phyloP scores from a whole-genome alignment of 2,888 invertebrate species.

The Eristalinus sepulchralis region DNA sequence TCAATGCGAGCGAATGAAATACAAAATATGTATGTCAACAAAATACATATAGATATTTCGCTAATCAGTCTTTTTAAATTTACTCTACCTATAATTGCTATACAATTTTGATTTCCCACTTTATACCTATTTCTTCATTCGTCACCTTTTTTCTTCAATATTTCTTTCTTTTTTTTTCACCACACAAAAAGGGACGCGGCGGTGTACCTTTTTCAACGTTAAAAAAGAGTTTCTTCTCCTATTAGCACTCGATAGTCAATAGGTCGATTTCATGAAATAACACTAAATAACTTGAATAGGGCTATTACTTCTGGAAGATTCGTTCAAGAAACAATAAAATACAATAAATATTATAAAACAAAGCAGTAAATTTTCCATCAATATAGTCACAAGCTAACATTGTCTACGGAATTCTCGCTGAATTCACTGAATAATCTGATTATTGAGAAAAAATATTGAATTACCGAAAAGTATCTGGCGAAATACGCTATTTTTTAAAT shows the following conservation, averaged over 20 bases:
- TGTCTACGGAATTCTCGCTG: constrained; percentile 4
- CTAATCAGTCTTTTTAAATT: background rate
- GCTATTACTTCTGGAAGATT: constrained; percentile 40
- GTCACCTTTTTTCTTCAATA: constrained; percentile 44
- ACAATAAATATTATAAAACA: constrained; percentile 12
- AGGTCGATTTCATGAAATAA: background rate
- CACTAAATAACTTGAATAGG: constrained; percentile 25
- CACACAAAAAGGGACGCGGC: constrained; percentile 70
- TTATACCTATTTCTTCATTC: constrained; percentile 29
- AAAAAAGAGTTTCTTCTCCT: constrained; percentile 16
- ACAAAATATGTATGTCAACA: background rate
- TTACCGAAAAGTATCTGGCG: constrained; percentile 37
- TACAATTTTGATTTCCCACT: constrained; percentile 40
- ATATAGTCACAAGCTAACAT: constrained; percentile 25
- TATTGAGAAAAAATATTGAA: constrained; percentile 19
- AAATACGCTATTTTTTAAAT: constrained; percentile 41
- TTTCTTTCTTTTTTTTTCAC: constrained; percentile 58
- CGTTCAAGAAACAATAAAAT: constrained; percentile 40
- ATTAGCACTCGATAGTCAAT: constrained; percentile 17
- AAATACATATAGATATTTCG: background rate
- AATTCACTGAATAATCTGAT: constrained; percentile 22
- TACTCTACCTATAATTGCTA: constrained; percentile 18
- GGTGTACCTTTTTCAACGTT: constrained; percentile 53
- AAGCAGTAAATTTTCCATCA: constrained; percentile 19
- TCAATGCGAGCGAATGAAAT: background rate